Percentiles rank a stretch among this genome's conserved stretches.
phyloP scores from a whole-genome alignment of 2,797 vertebrate genomes.

The Argyrosomus regius region DNA sequence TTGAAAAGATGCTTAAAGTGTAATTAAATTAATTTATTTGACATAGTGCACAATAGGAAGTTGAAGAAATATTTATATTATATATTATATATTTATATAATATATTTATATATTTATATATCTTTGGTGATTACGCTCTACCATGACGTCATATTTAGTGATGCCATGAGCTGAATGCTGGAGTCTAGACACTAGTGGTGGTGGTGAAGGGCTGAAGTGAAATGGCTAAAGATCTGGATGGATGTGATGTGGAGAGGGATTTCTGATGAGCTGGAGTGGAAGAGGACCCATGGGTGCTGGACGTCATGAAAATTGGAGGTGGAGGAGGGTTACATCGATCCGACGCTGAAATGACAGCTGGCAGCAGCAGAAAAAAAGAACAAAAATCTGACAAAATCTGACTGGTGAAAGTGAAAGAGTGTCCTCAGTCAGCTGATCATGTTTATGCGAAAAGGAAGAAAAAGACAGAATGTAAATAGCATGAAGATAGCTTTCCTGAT shows the following conservation, averaged over 20 bases:
- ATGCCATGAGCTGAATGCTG: not conserved
- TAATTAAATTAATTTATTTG: not conserved
- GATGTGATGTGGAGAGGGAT: not conserved
- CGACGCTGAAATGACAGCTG: not conserved
- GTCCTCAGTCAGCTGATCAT: not conserved
- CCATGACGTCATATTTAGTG: not conserved
- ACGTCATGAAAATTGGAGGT: not conserved
- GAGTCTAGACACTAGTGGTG: not conserved
- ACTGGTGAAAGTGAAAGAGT: not conserved
- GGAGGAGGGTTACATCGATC: not conserved
- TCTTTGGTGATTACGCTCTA: not conserved
- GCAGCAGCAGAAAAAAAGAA: not conserved
- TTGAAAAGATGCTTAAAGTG: not conserved
- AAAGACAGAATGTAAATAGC: not conserved
- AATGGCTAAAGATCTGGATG: not conserved
- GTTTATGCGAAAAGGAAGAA: not conserved
- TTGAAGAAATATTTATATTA: not conserved
- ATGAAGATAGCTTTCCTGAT: not conserved
- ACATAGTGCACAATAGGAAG: not conserved
- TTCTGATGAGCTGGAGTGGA: not conserved
- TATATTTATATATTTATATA: no score
- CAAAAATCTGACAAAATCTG: not conserved
- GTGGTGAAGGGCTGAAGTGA: not conserved
- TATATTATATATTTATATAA: no score
- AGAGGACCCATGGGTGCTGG: slow-evolving; percentile 2